Conservation (phyloP, 2,888 invertebrate species). For the Steromphala cineraria region DNA sequence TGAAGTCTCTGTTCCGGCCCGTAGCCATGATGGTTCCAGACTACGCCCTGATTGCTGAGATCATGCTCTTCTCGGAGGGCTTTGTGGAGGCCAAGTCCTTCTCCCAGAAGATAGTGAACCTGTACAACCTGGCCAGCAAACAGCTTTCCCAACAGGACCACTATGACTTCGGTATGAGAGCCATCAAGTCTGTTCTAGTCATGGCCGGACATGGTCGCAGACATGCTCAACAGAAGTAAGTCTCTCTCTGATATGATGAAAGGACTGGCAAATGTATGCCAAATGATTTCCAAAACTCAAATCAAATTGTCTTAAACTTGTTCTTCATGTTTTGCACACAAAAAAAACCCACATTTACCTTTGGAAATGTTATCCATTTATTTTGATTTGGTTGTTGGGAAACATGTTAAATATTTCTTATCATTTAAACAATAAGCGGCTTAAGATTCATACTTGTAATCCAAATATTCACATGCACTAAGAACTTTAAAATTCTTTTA, state of each 20-base stretch:
- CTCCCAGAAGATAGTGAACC: conserved; percentile 74
- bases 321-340: too few relatives aligned
- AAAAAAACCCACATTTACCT: too few relatives aligned
- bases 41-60: conserved; percentile 74
- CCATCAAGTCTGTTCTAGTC: conserved; percentile 75
- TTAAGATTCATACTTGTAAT: too few relatives aligned
- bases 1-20: conserved; percentile 74
- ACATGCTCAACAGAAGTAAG: conserved; percentile 65
- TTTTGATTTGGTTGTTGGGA: too few relatives aligned
- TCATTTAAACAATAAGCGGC: too few relatives aligned
- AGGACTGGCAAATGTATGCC: too few relatives aligned
- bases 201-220: conserved; percentile 74
- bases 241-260: background rate
- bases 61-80: conserved; percentile 75
- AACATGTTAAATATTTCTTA: too few relatives aligned
- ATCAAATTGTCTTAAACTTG: too few relatives aligned
- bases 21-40: conserved; percentile 76
- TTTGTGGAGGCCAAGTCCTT: conserved; percentile 72
- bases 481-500: too few relatives aligned
- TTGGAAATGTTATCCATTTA: too few relatives aligned
- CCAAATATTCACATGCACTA: background rate
- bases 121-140: conserved; percentile 74
- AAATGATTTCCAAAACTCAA: too few relatives aligned
- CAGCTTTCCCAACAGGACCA: conserved; percentile 75
- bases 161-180: conserved; percentile 76